Base-by-base conservation (phyloP, 2,797 vertebrate species). In the Malacoraja senta region DNA sequence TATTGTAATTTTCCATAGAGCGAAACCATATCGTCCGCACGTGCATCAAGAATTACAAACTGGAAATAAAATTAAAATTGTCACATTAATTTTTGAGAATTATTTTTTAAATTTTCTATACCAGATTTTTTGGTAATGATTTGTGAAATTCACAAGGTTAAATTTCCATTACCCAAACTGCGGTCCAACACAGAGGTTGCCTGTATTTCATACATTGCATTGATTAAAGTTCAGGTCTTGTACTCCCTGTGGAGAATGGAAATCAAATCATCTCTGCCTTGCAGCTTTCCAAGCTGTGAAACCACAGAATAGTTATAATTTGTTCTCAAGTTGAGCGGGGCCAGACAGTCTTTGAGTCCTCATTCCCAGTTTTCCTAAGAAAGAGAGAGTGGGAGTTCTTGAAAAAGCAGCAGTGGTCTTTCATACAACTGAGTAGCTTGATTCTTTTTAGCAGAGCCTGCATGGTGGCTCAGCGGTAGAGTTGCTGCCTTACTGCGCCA, bases 231-330 rank as follows among this genome's bases (percentile, higher is more conserved):
- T 63, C 65, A 68, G 65, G 29, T 32, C 21, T 4, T 68, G 12
- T 90, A 68, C 2, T 7, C 29, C 13, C 4, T 88, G n/a, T n/a
- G 63, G 65, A 24, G 63, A 90, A 90, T 71, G 7, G 19, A 91
- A 38, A 71, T 91, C 19, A 91, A 91, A 91, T 35, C 63, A 71
- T 19, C 24, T 32, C 32, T 71, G 21, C 8, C 8, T 24, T 90
- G 35, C 63, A 9, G 65, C 65, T 71, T 71, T 71, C 65, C 35
- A 38, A 32, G 86, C 8, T 71, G 63, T 71, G 19, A 24, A 90
- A 65, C 32, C 65, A 84, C 3, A 91, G 19, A 71, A 58, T 83
- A 35, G 68, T 91, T 91, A 35, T 71, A 91, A 71, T 91, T 91
- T 29, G 26, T 91, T 91, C 32, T 38, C 17, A 35, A 68, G 26